Percentiles rank a stretch among this genome's conserved stretches.
Conservation (phyloP, 2,113 vertebrate genomes). For the Pithys albifrons region DNA sequence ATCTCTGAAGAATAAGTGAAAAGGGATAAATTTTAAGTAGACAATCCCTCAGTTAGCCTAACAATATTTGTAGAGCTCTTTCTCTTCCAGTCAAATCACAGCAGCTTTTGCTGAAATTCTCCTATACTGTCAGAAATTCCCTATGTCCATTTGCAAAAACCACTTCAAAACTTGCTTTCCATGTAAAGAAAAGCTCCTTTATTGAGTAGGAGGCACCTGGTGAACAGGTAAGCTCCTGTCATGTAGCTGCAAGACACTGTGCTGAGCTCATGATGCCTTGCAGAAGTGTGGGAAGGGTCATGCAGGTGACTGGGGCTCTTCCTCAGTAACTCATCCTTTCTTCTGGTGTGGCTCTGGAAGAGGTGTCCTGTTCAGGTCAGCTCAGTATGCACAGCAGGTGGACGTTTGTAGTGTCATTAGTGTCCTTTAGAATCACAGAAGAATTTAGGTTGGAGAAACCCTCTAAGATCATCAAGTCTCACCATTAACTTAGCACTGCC, state of each 20-base stretch:
- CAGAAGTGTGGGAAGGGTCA: background rate
- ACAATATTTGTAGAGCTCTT: background rate
- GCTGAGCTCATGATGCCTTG: background rate
- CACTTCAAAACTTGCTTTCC: background rate
- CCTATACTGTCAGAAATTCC: background rate
- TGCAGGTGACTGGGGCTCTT: background rate
- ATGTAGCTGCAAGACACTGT: background rate
- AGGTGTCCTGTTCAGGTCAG: background rate
- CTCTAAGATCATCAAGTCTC: background rate
- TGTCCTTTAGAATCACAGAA: background rate
- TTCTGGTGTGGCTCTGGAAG: background rate
- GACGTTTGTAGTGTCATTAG: fast-evolving
- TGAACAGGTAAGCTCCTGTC: background rate
- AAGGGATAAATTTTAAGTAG: background rate
- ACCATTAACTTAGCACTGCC: background rate
- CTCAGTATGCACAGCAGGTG: fast-evolving
- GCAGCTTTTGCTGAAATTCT: background rate
- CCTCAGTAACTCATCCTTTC: background rate
- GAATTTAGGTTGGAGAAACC: background rate
- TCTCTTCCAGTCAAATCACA: background rate
- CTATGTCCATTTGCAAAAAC: background rate
- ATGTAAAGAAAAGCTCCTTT: background rate
- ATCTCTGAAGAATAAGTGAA: background rate
- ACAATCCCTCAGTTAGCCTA: background rate
- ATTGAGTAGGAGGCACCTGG: background rate